Percentiles rank a stretch among this genome's conserved stretches.
These are phyloP conservation scores for Deilephila elpenor DNA, from an alignment of 2,888 invertebrate species.

Conservation along the genomic window DNA sequence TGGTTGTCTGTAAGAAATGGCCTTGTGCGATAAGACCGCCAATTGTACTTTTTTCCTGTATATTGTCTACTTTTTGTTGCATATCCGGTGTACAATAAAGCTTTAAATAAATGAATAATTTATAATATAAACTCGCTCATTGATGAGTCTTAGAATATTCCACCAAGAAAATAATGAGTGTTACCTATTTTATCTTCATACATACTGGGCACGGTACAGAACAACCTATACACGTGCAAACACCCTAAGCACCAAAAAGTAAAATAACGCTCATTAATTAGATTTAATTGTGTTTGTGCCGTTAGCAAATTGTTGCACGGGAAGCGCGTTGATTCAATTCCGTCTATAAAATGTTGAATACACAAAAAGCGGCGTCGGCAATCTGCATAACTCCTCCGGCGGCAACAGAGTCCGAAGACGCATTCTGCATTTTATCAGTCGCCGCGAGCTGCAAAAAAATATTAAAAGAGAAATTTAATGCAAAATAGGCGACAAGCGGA, in stretches of 20 bases:
- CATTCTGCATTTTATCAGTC: conserved; percentile 68
- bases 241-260: background rate
- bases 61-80: too few species aligned
- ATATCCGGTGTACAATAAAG: too few species aligned
- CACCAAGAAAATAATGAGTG: too few species aligned
- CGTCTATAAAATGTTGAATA: conserved; percentile 19
- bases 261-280: background rate
- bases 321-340: conserved; percentile 14
- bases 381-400: conserved; percentile 27
- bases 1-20: too few species aligned
- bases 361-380: conserved; percentile 12
- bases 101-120: too few species aligned
- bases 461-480: conserved; percentile 60
- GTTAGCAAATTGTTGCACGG: background rate
- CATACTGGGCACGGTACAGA: background rate
- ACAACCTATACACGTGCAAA: background rate
- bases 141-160: too few species aligned
- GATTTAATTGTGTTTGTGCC: background rate
- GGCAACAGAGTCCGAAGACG: conserved; percentile 62
- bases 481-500: conserved; percentile 71
- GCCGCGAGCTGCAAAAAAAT: conserved; percentile 53
- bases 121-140: too few species aligned
- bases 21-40: too few species aligned
- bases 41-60: too few species aligned
- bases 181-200: background rate